Evolutionary conservation across 2,888 invertebrate species (phyloP), one percentile per base, ranked within the genome.

Genomic region (Thymelicus acteon): DNA sequence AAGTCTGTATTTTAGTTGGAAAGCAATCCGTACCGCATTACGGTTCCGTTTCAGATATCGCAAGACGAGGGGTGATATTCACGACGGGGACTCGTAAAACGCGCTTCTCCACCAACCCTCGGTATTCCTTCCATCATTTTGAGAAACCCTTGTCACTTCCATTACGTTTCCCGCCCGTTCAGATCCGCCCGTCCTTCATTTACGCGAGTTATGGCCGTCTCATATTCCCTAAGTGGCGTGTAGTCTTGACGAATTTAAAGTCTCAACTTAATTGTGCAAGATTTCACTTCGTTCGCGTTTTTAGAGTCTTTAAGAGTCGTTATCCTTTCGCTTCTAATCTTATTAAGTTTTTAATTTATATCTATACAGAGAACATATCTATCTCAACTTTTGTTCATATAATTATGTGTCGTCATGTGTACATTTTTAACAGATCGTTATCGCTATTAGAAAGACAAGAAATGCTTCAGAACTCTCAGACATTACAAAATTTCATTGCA

Each of bases 141-240:
- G 83, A 84, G 85, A 80, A 87, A 91, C 91, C 93, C 93, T 93
- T 91, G 91, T 92, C 92, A 91, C 87, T 90, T 88, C 88, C 89
- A 90, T 92, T 92, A 91, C 89, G 85, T 83, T 85, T 84, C 83
- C 84, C 82, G 85, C 82, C 83, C 86, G 84, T 86, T 85, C 82
- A 80, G 85, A 86, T 83, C 84, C 85, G 82, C 76, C 83, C 86
- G 85, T 88, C 89, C 89, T 89, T 91, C 90, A 91, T 91, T 92
- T 91, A 82, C 83, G 77, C 79, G 84, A 90, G 88, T 89, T 90
- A 92, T 87, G 80, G 85, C 86, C 84, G 85, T 83, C 88, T 88
- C 87, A 89, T 91, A 91, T 91, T 91, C 87, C 84, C 81, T 86
- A 86, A 90, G 86, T 85, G 84, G 78, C 84, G 79, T 85, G 83